Base-by-base conservation (phyloP, 2,888 invertebrate species). In the Hesperia comma region DNA sequence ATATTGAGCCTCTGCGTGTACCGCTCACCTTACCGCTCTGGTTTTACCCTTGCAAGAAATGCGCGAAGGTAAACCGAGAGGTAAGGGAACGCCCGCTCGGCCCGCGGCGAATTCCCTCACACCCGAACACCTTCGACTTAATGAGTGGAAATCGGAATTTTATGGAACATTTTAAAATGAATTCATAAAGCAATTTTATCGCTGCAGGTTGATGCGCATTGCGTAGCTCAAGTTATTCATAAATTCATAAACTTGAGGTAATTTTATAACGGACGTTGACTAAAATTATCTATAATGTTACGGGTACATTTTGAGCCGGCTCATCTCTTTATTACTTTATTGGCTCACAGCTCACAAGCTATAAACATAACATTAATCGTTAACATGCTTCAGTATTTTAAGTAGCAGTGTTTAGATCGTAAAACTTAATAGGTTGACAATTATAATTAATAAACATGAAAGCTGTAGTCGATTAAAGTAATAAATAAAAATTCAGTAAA, bases 51-150 rank as follows among this genome's bases (percentile, higher is more conserved):
- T 15, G 53, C 51, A 53, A 41, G 41, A 62, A 54, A 53, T 54
- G 61, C 19, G 26, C 69, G 55, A 71, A 63, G 69, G 46, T 46
- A 68, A 71, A 69, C 74, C 71, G 76, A 75, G 75, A 75, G 73
- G 71, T 74, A 72, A 73, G 77, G 79, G 85, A 86, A 86, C 83
- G 84, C 80, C 82, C 77, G 83, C 74, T 72, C 74, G 74, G 86
- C 90, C 83, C 73, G 79, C 75, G 88, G 88, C 87, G 71, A 82
- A 82, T 84, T 87, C 87, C 85, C 82, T 84, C 80, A 74, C 78
- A 78, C 76, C 75, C 75, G 72, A 77, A 75, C 81, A 80, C 79
- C 79, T 83, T 77, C 76, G 72, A 81, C 77, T 82, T 86, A 85
- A 87, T 87, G 80, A 84, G 79, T 78, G 72, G 79, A 82, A 84